Evolutionary conservation across 1,140 invertebrate species (phyloP), one percentile per base, ranked within the genome.

Genomic region (Phenacoccus solenopsis): DNA sequence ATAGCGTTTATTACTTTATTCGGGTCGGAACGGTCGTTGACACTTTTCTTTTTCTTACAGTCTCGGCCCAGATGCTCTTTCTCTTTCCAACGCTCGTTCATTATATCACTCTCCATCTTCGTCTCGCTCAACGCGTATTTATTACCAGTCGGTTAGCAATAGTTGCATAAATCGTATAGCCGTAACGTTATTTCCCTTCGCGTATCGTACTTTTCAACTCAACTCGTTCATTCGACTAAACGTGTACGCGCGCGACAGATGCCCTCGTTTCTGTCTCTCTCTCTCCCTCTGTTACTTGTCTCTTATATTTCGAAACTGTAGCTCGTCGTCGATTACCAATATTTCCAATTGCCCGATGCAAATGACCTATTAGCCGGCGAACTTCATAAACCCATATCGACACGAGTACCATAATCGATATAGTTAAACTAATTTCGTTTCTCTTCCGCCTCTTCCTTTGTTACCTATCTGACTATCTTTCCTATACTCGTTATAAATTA

Each of bases 151-250:
- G 21, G 59, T 64, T 64, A 64, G 59, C 59, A 64, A 64, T 64
- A 64, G 59, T 64, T 64, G 59, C 59, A 64, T 64, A 64, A 27
- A 64, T 27, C 59, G 59, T 64, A 64, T 64, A 27, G 4, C 59
- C 59, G 13, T 24, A 22, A 24, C 76, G 74, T 49, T 49, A 49
- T 49, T n/a, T 49, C 38, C 38, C 22, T 64, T 27, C 59, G 59
- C 25, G 3, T 64, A 3, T 64, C 20, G 4, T 59, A 59, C 32
- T 10, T 38, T n/a, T 38, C 32, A 9, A 38, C n/a, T 59, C 21
- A 20, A 9, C 7, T 59, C 56, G 13, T 59, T 64, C 25, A 24
- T 64, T 24, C 38, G 16, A 24, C 59, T 64, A 64, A 64, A 25
- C 32, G 32, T n/a, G n/a, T n/a, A n/a, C n/a, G n/a, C n/a, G n/a